Evolutionary conservation across 2,888 invertebrate genomes (phyloP), one percentile per base, ranked within the genome.

Genomic region (Theretra japonica): DNA sequence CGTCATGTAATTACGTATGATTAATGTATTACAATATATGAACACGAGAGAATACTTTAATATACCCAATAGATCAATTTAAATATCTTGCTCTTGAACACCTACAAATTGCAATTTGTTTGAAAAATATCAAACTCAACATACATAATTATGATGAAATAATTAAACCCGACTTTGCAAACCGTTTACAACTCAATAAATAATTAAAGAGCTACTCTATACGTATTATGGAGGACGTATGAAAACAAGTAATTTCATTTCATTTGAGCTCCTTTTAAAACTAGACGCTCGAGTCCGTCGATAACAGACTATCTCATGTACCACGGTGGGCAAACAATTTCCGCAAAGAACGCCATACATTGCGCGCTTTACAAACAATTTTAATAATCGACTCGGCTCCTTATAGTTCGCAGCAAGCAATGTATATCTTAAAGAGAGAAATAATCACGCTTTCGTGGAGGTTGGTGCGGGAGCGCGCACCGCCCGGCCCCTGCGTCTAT

Each of bases 181-280:
- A 41, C 65, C 21, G 23, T 65, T 65, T 65, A 65, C 48, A 65
- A 65, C 41, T 65, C 65, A 65, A 65, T 65, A 65, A 65, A 65
- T 48, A 48, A 65, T 23, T 65, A 65, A 65, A 65, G 23, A 48
- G 23, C 48, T 41, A 48, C 65, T 53, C 53, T 23, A 65, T 25
- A 48, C 48, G 11, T 5, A 33, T 62, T 62, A 62, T 33, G 33
- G 62, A 62, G 62, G 58, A 21, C 58, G 70, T 59, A 48, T 57
- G 71, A 71, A 58, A 65, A 71, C 23, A 58, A 33, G 62, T 25
- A 65, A 58, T 62, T 68, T 71, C 71, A 68, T 58, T 71, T 68
- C 71, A 68, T 71, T 68, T 48, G 33, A 68, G 58, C 68, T 71
- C 71, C 68, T 71, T 71, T 69, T 71, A 59, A 71, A 71, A 71